A percentile compares a stretch with the other conserved stretches of the same genome.
Conservation (phyloP, 1,140 invertebrate genomes). For the Aphaenogaster ashmeadi region DNA sequence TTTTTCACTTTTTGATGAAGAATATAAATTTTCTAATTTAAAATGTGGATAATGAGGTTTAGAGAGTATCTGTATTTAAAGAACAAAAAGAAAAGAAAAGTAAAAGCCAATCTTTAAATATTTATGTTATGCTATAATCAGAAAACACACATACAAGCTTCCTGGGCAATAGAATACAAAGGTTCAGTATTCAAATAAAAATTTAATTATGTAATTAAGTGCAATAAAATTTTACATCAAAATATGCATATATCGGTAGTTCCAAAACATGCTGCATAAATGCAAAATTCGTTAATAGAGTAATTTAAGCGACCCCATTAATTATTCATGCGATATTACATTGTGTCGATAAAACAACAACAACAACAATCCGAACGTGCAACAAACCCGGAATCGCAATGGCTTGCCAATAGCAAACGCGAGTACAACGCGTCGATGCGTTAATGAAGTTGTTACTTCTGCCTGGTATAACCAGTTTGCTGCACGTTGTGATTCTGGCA, state of each 20-base stretch:
- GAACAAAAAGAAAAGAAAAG: neutral
- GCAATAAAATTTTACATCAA: neutral
- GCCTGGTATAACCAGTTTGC: slow-evolving; percentile 67
- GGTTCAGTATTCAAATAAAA: neutral
- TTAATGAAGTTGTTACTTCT: slow-evolving; percentile 75
- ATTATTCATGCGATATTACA: slow-evolving; percentile 56
- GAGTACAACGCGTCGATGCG: slow-evolving; percentile 68
- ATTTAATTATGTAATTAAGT: slow-evolving; percentile 19
- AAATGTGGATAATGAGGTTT: neutral
- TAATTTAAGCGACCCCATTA: slow-evolving; percentile 22
- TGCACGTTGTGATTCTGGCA: slow-evolving; percentile 62
- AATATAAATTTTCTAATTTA: neutral
- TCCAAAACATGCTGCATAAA: neutral
- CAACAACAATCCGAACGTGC: slow-evolving; percentile 29
- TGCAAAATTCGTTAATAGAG: slow-evolving; percentile 27
- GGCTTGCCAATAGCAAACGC: slow-evolving; percentile 22
- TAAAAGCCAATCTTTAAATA: neutral
- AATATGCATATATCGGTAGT: neutral
- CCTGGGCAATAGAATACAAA: neutral
- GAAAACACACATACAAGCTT: neutral
- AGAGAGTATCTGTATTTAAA: neutral
- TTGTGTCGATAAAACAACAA: slow-evolving; percentile 27
- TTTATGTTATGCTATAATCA: neutral
- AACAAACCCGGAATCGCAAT: neutral
- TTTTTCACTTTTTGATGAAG: neutral